Conservation (phyloP, 1,140 invertebrate species). For the Microplitis mediator region DNA sequence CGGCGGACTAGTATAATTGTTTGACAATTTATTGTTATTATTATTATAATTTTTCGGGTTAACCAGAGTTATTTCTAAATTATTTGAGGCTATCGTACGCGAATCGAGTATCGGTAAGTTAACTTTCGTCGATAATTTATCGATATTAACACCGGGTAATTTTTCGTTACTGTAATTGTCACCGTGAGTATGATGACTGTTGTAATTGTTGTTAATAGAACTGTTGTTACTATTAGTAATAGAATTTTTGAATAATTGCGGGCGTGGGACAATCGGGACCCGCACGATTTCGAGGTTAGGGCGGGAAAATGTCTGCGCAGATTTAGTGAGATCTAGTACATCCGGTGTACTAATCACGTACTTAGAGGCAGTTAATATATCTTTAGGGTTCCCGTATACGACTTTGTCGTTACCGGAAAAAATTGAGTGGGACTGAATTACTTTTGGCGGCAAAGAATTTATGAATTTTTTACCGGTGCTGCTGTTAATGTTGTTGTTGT, state of each 20-base stretch:
- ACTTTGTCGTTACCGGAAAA: slow-evolving; percentile 69
- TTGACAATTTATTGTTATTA: slow-evolving; percentile 24
- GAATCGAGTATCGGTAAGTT: slow-evolving; percentile 49
- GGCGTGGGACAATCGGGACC: slow-evolving; percentile 57
- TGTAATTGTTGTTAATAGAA: not conserved
- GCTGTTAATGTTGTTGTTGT: slow-evolving; percentile 35
- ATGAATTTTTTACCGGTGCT: slow-evolving; percentile 29
- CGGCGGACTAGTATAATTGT: slow-evolving; percentile 43
- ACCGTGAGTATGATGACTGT: slow-evolving; percentile 19
- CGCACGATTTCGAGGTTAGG: slow-evolving; percentile 59
- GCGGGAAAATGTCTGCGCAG: slow-evolving; percentile 42
- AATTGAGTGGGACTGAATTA: slow-evolving; percentile 70
- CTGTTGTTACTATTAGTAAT: slow-evolving; percentile 51
- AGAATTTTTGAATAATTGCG: slow-evolving; percentile 36
- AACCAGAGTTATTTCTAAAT: slow-evolving; percentile 59
- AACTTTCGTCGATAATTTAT: slow-evolving; percentile 37
- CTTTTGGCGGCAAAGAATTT: slow-evolving; percentile 63
- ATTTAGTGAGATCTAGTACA: slow-evolving; percentile 51
- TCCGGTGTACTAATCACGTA: slow-evolving; percentile 35
- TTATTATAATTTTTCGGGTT: slow-evolving; percentile 45
- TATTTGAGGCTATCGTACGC: slow-evolving; percentile 57
- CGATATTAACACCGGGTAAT: not conserved
- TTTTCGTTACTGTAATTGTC: slow-evolving; percentile 11
- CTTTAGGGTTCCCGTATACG: slow-evolving; percentile 75
- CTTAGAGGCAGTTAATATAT: slow-evolving; percentile 64